A percentile compares a stretch with the other conserved stretches of the same genome.
Conservation (phyloP, 2,888 invertebrate genomes). For the Synergus gifuensis region DNA sequence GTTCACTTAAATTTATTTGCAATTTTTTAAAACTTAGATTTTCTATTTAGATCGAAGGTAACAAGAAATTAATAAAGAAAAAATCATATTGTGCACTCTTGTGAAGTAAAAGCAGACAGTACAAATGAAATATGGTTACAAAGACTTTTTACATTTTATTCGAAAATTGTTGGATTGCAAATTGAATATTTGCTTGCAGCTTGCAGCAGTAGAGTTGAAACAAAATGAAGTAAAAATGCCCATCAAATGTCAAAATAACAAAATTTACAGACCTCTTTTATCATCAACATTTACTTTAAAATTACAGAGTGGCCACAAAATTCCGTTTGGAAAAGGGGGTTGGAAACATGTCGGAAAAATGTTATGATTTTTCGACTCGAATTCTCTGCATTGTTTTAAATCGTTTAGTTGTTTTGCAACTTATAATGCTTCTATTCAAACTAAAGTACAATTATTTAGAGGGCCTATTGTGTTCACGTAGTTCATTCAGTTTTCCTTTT, state of each 20-base stretch:
- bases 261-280: no score
- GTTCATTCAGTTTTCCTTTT: conserved; percentile 19
- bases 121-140: neutral
- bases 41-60: neutral
- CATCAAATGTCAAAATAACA: no score
- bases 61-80: neutral
- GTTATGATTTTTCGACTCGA: no score
- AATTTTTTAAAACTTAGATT: neutral
- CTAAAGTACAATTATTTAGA: neutral
- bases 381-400: no score
- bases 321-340: no score
- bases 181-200: neutral
- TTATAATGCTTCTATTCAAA: neutral
- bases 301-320: no score
- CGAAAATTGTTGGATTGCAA: neutral
- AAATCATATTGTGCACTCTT: neutral
- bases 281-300: no score
- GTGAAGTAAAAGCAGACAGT: neutral
- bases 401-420: neutral
- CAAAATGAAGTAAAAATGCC: no score
- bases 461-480: neutral
- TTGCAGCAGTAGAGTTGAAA: neutral
- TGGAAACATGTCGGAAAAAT: no score
- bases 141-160: neutral
- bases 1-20: neutral